These are phyloP conservation scores for Seriola quinqueradiata DNA, from an alignment of 2,113 vertebrate species.

Conservation along the genomic window DNA sequence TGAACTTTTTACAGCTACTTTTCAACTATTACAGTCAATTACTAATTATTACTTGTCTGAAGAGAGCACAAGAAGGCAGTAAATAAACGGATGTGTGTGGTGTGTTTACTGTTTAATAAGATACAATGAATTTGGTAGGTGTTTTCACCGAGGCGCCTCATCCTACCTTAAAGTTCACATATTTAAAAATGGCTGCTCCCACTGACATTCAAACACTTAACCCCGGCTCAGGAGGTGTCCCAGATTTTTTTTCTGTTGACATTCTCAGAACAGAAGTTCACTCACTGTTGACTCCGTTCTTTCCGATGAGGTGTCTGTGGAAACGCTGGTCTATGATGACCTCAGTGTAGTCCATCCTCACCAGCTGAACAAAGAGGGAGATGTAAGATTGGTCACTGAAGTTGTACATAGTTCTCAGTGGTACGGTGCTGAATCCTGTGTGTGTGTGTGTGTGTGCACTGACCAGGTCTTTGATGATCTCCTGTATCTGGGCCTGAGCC, in stretches of 20 bases:
- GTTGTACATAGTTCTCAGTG: neutral
- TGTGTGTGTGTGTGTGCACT: conserved; percentile 31
- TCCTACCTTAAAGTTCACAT: neutral
- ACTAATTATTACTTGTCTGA: too few species aligned
- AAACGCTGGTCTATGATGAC: conserved; percentile 87
- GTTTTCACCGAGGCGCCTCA: too few species aligned
- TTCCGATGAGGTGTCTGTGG: conserved; percentile 87
- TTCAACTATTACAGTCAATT: too few species aligned
- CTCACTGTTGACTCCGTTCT: conserved; percentile 87
- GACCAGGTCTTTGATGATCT: conserved; percentile 87
- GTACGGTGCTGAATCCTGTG: too few species aligned
- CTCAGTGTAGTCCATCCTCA: conserved; percentile 88
- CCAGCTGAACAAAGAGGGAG: conserved; percentile 74
- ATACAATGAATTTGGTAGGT: too few species aligned
- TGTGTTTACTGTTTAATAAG: too few species aligned
- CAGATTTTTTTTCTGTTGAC: neutral
- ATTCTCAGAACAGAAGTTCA: conserved; percentile 11
- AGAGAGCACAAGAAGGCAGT: too few species aligned
- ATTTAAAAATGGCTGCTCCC: neutral
- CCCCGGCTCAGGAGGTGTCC: neutral
- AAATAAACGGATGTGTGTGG: too few species aligned
- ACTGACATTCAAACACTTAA: neutral
- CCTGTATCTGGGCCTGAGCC: conserved; percentile 86
- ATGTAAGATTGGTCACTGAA: neutral
- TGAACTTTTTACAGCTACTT: too few species aligned